Base-by-base conservation (phyloP, 2,797 vertebrate genomes). In the Silurus lanzhouensis region DNA sequence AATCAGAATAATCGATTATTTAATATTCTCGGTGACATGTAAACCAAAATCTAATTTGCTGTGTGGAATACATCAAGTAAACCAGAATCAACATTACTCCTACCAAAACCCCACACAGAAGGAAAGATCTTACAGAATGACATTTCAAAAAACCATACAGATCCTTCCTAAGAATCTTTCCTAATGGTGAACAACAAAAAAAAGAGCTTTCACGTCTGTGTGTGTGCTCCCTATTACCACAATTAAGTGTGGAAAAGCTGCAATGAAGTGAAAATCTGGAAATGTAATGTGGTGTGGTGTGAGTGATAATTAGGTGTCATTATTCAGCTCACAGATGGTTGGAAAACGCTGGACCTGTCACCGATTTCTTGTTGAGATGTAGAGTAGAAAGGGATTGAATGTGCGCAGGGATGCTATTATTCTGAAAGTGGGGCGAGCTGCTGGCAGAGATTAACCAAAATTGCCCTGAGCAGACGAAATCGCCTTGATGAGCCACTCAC, bases 251-350 rank as follows among this genome's bases (percentile, higher is more conserved):
- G 20, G 13, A 58, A 82, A 70, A 58, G 66, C 81, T 70, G 52
- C 27, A 82, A 31, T 31, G 22, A 82, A 82, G 66, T 60, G 25
- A 70, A 71, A 71, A 82, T 71, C 25, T 55, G 66, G 81, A 71
- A 82, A 82, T 71, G 52, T 44, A 70, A 60, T 60, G 31, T 31
- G 70, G 27, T 38, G 66, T 82, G 66, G 66, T 10, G 13, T 46
- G 66, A 82, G 66, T 71, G 81, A 60, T 82, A 82, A 71, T 71
- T 66, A 71, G 19, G 3, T 71, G 81, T 60, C 55, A 82, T 82
- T 82, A 82, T 82, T 82, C 66, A 44, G 52, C 52, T 71, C 66
- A 44, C 27, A 70, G 52, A 70, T 70, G 52, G 81, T 44, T 44
- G 4, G 52, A 82, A 82, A 82, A 82, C n/a, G 66, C 81, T 14